These are phyloP conservation scores for Dexiosoma caninum DNA, from an alignment of 2,888 invertebrate genomes.

Conservation along the genomic window DNA sequence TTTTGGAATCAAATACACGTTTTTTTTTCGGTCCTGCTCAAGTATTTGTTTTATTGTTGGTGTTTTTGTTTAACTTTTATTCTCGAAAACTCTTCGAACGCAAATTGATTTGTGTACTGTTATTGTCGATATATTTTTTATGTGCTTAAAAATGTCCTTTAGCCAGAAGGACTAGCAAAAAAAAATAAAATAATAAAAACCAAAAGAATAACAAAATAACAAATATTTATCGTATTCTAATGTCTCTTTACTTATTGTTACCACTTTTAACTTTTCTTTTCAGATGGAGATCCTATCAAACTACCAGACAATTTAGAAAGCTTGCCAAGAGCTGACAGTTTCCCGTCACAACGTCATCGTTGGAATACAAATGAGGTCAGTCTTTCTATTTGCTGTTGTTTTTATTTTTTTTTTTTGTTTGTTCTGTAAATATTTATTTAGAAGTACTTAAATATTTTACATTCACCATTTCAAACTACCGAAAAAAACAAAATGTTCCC, in stretches of 20 bases:
- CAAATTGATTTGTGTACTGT: slow-evolving; percentile 48
- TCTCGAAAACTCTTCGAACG: slow-evolving; percentile 4
- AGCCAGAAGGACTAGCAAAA: not conserved
- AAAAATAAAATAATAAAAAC: not conserved
- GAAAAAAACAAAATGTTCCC: slow-evolving; percentile 15
- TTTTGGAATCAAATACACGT: not conserved
- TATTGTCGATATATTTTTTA: slow-evolving; percentile 22
- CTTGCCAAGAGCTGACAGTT: slow-evolving; percentile 94
- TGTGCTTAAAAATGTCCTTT: slow-evolving; percentile 30
- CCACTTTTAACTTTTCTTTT: slow-evolving; percentile 71
- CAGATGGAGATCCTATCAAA: slow-evolving; percentile 95
- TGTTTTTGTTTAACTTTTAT: not conserved
- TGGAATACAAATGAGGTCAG: slow-evolving; percentile 99
- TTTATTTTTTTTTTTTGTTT: slow-evolving; percentile 62
- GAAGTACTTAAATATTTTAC: slow-evolving; percentile 43
- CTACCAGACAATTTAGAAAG: slow-evolving; percentile 96
- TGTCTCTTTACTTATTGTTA: slow-evolving; percentile 55
- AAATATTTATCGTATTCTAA: slow-evolving; percentile 46
- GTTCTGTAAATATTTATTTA: too few relatives aligned
- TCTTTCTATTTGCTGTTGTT: slow-evolving; percentile 70
- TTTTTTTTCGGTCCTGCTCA: slow-evolving; percentile 25
- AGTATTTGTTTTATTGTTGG: slow-evolving; percentile 34
- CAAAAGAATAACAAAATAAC: not conserved
- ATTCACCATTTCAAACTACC: slow-evolving; percentile 25
- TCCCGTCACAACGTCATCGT: slow-evolving; percentile 95